phyloP scores from a whole-genome alignment of 37 sponge, comb jelly and placozoan species.

The Bolinopsis microptera region DNA sequence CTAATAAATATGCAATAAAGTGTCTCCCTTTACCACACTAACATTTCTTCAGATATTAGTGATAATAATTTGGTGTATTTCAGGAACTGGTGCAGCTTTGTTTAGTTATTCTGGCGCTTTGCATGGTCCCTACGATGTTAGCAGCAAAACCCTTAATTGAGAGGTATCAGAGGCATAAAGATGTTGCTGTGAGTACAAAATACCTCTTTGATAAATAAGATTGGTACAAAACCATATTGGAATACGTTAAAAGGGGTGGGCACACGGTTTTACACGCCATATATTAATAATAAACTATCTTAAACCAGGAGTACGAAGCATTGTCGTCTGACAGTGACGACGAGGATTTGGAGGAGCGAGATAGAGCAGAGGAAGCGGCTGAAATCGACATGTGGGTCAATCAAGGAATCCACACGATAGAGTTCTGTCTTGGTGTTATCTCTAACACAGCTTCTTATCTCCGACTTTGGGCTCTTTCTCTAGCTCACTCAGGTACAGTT shows the following conservation, averaged over 20 bases:
- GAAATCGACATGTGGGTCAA: constrained; percentile 77
- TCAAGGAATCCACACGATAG: constrained; percentile 96
- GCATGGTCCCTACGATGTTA: constrained; percentile 7
- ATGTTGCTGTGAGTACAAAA: neutral
- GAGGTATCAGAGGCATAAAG: neutral
- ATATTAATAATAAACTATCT: too few species aligned
- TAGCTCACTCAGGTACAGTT: constrained; percentile 98
- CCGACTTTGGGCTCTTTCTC: constrained; percentile 97
- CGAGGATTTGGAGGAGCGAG: neutral
- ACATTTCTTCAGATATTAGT: too few species aligned
- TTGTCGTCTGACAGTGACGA: constrained; percentile 17
- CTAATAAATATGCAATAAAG: too few species aligned
- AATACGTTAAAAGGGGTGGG: too few species aligned
- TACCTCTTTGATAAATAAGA: too few species aligned
- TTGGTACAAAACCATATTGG: too few species aligned
- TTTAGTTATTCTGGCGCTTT: constrained; percentile 77
- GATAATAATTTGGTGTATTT: too few species aligned
- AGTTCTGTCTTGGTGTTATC: constrained; percentile 97
- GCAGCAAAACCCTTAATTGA: constrained; percentile 11
- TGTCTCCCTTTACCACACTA: too few species aligned
- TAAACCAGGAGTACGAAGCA: neutral
- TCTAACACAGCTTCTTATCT: constrained; percentile 99
- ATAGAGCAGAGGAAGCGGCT: neutral
- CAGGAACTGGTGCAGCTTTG: constrained; percentile 72
- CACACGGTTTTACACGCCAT: too few species aligned